These are phyloP conservation scores for Tamandua tetradactyla DNA, from an alignment of 2,797 vertebrate species.

Conservation along the genomic window DNA sequence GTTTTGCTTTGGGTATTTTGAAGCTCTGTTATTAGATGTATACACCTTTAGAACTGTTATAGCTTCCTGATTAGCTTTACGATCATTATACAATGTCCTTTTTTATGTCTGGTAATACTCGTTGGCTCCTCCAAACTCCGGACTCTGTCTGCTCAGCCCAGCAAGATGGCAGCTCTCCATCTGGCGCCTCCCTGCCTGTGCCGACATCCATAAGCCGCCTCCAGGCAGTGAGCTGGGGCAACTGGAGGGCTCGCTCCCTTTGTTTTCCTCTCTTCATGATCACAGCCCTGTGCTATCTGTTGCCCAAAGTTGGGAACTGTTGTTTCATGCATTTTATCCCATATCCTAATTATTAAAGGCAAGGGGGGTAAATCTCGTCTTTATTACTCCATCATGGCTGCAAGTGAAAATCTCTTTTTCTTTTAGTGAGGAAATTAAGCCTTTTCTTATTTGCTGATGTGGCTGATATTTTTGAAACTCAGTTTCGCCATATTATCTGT, in stretches of 20 bases:
- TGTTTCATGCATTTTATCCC: background rate
- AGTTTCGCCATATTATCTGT: background rate
- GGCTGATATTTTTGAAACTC: background rate
- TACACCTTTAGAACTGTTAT: background rate
- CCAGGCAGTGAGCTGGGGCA: background rate
- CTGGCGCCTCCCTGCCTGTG: background rate
- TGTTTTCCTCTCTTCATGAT: background rate
- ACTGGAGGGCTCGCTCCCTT: background rate
- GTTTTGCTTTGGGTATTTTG: background rate
- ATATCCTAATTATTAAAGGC: background rate
- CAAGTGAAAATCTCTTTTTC: background rate
- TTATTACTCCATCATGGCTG: background rate
- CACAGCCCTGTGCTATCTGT: background rate
- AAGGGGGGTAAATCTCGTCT: background rate
- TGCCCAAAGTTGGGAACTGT: background rate
- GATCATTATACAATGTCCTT: background rate
- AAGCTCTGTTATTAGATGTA: background rate
- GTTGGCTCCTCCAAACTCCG: background rate
- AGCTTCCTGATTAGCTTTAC: background rate
- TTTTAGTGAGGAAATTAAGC: background rate
- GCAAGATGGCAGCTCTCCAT: background rate
- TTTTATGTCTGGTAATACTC: background rate
- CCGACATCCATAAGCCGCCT: background rate
- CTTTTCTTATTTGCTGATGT: background rate
- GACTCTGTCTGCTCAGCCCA: background rate